A percentile compares a stretch with the other conserved stretches of the same genome.
Evolutionary conservation across 2,113 vertebrate species (phyloP).

Genomic region (Cathartes aura): DNA sequence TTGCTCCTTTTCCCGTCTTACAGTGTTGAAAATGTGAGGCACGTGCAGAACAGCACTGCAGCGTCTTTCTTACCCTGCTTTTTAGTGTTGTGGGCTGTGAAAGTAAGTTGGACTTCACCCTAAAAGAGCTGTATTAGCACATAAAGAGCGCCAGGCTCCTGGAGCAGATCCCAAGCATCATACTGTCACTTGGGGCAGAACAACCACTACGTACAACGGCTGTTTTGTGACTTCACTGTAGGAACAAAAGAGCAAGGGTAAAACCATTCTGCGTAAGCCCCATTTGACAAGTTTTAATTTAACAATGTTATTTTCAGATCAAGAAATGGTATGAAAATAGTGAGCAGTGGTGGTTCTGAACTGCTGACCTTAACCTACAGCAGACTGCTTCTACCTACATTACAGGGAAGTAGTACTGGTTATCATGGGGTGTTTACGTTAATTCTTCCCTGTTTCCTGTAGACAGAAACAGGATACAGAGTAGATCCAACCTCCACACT

Average conservation of each 20-base stretch:
- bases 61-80: rapidly evolving
- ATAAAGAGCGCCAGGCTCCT: too few relatives aligned
- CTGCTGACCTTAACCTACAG: background rate
- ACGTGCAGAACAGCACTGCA: rapidly evolving
- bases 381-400: rapidly evolving
- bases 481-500: background rate
- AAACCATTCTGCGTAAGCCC: background rate
- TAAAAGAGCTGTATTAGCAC: rapidly evolving
- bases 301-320: background rate
- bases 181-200: background rate
- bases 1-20: background rate
- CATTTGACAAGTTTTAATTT: background rate
- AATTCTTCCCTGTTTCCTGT: background rate
- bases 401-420: background rate
- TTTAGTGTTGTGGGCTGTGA: too few relatives aligned
- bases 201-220: background rate
- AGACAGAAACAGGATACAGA: background rate
- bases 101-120: background rate
- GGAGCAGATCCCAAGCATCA: too few relatives aligned
- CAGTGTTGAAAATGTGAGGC: background rate
- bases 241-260: background rate
- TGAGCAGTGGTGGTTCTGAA: background rate
- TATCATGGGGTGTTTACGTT: rapidly evolving
- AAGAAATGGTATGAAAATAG: background rate
- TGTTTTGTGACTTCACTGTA: background rate